Base-by-base conservation (phyloP, 2,113 vertebrate species). In the Columba livia region DNA sequence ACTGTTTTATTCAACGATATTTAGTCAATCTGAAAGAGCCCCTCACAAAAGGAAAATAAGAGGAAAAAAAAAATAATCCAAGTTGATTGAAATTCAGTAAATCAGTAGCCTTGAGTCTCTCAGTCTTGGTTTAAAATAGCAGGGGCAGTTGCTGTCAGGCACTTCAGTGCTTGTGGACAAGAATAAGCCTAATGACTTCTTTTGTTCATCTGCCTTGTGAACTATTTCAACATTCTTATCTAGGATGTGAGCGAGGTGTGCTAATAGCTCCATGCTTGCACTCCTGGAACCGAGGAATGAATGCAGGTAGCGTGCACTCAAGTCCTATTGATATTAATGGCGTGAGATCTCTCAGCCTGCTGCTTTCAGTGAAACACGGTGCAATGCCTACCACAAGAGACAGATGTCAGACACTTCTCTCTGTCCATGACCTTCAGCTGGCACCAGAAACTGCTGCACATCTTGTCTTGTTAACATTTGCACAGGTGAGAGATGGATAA, bases 391-490 rank as follows among this genome's bases (percentile, higher is more conserved):
- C 90, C 36, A 17, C 10, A 31, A 88, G 73, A 96, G 81, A 94
- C 90, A 92, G 80, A 82, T 91, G 85, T 91, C 94, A 64, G 75
- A 42, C 8, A 3, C 86, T 89, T 88, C 94, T 92, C 58, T 94
- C 78, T 60, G 23, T 50, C 91, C 60, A 12, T 95, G 97, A 98
- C 96, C 95, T 82, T 79, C 79, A 87, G 54, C 29, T 95, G 90
- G 90, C 89, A 96, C 88, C 64, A 97, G 79, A 77, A 71, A 79
- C 84, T 65, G 69, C 69, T 85, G 60, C 64, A 36, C 0, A 1
- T 88, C 92, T 85, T 40, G 1, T 88, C 97, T 97, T 95, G 60
- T 97, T 97, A 97, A 97, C 74, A 67, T 92, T 96, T 87, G 96
- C 91, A 88, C 93, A 90, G 28, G 93, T 94, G 90, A 98, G 93